Percentiles rank a stretch among this genome's conserved stretches.
Conservation (phyloP, 2,797 vertebrate genomes). For the Leuciscus waleckii region DNA sequence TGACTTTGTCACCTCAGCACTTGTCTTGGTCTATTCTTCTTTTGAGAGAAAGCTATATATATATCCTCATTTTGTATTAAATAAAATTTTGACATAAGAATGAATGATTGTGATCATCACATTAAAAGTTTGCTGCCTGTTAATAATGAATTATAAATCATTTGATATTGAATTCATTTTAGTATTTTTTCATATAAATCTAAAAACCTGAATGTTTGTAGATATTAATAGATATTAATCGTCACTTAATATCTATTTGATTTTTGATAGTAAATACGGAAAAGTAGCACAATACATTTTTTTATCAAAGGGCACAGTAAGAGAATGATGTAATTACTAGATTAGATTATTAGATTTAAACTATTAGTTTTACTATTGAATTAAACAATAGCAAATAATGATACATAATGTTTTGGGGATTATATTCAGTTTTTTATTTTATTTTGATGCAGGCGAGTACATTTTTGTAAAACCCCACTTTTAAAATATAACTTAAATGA, state of each 20-base stretch:
- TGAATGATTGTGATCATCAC: neutral
- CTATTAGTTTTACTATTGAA: neutral
- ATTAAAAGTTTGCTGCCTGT: neutral
- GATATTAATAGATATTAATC: neutral
- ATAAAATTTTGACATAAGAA: neutral
- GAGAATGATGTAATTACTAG: neutral
- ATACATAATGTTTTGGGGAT: neutral
- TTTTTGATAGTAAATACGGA: neutral
- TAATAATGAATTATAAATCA: neutral
- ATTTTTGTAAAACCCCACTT: neutral
- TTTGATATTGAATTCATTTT: neutral
- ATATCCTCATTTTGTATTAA: neutral
- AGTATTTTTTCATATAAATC: neutral
- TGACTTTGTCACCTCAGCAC: constrained; percentile 20
- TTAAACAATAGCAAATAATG: neutral
- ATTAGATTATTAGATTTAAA: neutral
- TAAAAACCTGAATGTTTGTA: neutral
- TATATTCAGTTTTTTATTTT: neutral
- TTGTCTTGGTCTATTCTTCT: neutral
- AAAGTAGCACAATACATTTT: neutral
- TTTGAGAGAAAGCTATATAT: neutral
- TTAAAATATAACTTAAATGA: neutral
- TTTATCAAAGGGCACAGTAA: neutral
- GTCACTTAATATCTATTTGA: neutral
- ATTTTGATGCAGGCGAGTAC: neutral